Conservation (phyloP, 2,797 vertebrate species). For the Lophura swinhoii region DNA sequence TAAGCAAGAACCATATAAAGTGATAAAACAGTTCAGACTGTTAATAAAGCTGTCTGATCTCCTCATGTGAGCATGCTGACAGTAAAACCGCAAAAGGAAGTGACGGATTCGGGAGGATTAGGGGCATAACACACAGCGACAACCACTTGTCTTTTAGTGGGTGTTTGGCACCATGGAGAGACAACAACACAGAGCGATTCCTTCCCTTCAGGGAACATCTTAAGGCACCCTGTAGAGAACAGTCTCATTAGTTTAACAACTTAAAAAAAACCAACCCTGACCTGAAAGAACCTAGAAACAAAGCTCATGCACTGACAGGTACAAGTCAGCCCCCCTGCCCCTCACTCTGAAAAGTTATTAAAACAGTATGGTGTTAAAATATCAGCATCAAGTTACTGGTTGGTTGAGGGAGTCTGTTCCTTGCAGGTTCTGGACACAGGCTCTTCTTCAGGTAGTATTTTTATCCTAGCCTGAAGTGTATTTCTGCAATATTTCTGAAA, state of each 20-base stretch:
- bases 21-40: neutral
- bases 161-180: too few species aligned
- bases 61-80: neutral
- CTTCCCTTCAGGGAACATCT: neutral
- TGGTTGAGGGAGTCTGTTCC: neutral
- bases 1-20: neutral
- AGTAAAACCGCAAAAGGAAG: neutral
- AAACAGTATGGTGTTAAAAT: neutral
- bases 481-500: neutral
- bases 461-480: neutral
- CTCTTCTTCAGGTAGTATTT: neutral
- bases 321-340: neutral
- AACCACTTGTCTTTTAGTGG: neutral
- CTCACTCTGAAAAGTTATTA: neutral
- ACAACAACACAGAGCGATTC: neutral
- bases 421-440: neutral
- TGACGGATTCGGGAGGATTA: neutral
- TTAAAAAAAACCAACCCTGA: neutral
- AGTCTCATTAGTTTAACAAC: neutral
- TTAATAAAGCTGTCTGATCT: constrained; percentile 1
- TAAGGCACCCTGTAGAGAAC: neutral
- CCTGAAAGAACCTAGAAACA: neutral
- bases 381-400: neutral
- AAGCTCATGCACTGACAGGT: neutral
- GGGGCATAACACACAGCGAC: neutral